Evolutionary conservation across 2,797 vertebrate species (phyloP), one percentile per base, ranked within the genome.

Genomic region (Mormyrus proboscirostris): DNA sequence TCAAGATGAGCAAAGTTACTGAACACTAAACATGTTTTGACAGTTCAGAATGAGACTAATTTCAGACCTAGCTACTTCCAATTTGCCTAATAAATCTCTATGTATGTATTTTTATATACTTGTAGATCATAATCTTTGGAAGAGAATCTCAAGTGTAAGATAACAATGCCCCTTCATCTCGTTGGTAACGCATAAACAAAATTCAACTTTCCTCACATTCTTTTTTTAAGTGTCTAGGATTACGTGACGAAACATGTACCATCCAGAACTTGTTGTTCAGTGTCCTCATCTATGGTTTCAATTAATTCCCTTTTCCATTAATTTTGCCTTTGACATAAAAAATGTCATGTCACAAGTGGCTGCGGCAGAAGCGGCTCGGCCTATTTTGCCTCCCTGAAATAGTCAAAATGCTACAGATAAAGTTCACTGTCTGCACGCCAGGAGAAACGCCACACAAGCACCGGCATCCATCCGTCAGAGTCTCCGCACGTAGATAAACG

Each of bases 181-280:
- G 82, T 50, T 91, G 91, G 92, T 92, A 92, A 94, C 86, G 1
- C 57, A 76, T 22, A 91, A 93, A 93, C 83, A 93, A 90, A 92
- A 79, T 88, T 51, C 7, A 22, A 62, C 50, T 29, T 90, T 91
- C 90, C 44, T 53, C 91, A 89, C 90, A 85, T 89, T 90, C 90
- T 90, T 91, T 90, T 91, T 89, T 69, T 88, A 69, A 90, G 65
- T 90, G 83, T 90, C 86, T 90, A 10, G 8, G 57, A 88, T 76
- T 62, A 84, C 87, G 92, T 91, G 89, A 93, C 90, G 88, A 76
- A 73, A 88, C 57, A 49, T 62, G 69, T 88, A 47, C 73, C 87
- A 85, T 89, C 6, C 19, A 89, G 88, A 91, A 86, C 49, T 51
- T 89, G 62, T 55, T 86, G 65, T 88, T 90, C 88, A 85, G 89